A percentile compares a stretch with the other conserved stretches of the same genome.
Evolutionary conservation across 2,888 invertebrate species (phyloP).

Genomic region (Frankliniella fusca): DNA sequence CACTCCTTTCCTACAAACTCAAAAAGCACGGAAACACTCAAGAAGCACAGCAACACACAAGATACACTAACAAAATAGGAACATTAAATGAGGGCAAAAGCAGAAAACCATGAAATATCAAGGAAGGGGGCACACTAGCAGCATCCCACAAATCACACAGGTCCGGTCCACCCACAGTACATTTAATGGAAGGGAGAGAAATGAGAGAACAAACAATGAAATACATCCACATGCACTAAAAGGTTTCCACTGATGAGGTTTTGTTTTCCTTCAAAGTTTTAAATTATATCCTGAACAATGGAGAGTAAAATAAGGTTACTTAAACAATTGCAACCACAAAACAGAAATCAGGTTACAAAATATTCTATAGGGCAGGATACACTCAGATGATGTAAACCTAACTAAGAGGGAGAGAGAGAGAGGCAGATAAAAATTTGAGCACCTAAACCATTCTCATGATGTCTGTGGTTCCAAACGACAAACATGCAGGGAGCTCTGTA

Average conservation of each 20-base stretch:
- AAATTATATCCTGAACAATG: too few relatives aligned
- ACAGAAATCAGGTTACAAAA: neutral
- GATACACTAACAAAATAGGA: neutral
- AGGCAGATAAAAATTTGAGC: neutral
- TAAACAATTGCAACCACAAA: neutral
- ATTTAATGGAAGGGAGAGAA: neutral
- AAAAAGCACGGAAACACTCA: neutral
- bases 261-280: too few relatives aligned
- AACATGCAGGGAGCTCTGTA: neutral
- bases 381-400: neutral
- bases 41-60: neutral
- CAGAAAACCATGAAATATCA: neutral
- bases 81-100: neutral
- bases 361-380: neutral
- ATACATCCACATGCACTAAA: neutral
- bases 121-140: neutral
- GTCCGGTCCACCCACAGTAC: too few relatives aligned
- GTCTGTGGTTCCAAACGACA: neutral
- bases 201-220: conserved; percentile 6
- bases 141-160: too few relatives aligned
- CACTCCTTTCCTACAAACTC: too few relatives aligned
- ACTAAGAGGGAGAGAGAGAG: neutral
- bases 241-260: too few relatives aligned
- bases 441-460: neutral
- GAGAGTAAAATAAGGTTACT: too few relatives aligned